Conservation (phyloP, 2,113 vertebrate genomes). For the Percina caprodes region DNA sequence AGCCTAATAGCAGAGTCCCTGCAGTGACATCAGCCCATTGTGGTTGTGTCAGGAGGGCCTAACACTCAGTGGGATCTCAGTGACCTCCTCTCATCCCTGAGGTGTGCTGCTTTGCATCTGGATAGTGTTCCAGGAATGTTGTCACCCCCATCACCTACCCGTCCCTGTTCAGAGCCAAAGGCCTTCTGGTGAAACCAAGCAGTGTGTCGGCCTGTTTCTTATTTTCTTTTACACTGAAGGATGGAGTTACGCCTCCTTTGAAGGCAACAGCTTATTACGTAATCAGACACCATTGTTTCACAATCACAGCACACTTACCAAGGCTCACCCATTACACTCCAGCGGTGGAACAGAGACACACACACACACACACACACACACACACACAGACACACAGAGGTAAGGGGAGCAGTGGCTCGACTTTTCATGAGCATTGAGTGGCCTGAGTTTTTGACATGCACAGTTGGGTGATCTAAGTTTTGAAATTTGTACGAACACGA, state of each 20-base stretch:
- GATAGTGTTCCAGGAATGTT: conserved; percentile 83
- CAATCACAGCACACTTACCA: conserved; percentile 84
- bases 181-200: conserved; percentile 78
- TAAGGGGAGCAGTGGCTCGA: not conserved
- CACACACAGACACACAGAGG: conserved; percentile 27
- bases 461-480: conserved; percentile 5
- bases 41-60: conserved; percentile 67
- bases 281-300: conserved; percentile 85
- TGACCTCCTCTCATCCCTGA: conserved; percentile 81
- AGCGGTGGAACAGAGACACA: conserved; percentile 27
- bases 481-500: conserved; percentile 50
- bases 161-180: conserved; percentile 60
- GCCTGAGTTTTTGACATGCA: not conserved
- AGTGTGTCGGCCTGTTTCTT: conserved; percentile 64
- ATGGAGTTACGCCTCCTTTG: conserved; percentile 81
- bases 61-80: conserved; percentile 70
- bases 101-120: conserved; percentile 82
- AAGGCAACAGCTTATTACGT: conserved; percentile 85
- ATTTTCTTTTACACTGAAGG: conserved; percentile 55
- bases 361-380: conserved; percentile 15
- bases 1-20: conserved; percentile 48
- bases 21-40: conserved; percentile 75
- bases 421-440: not conserved
- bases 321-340: conserved; percentile 68
- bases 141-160: conserved; percentile 23